Evolutionary conservation across 2,888 invertebrate genomes (phyloP).

Genomic region (Saturnia pavonia): DNA sequence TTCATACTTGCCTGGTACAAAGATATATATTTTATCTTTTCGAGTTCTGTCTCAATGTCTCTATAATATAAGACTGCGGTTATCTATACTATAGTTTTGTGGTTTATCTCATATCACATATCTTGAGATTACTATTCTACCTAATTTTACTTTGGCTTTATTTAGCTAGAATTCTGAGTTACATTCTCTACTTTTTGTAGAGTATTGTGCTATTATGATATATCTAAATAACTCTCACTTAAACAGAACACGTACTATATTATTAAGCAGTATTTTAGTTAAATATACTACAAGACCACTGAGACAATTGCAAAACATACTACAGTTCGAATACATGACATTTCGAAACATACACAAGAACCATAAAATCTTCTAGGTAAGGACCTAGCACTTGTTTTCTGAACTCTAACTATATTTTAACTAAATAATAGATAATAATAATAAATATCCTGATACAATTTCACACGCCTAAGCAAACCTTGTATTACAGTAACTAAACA

Average conservation of each 20-base stretch:
- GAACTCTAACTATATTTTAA: background rate
- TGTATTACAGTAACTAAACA: no score
- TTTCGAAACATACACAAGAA: background rate
- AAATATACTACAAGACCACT: background rate
- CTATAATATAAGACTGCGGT: slow-evolving; percentile 1
- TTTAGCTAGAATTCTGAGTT: background rate
- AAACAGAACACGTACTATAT: background rate
- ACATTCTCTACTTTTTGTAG: no score
- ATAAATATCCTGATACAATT: no score
- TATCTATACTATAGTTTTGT: background rate
- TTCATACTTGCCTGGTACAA: slow-evolving; percentile 57
- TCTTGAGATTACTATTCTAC: slow-evolving; percentile 4
- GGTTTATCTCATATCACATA: background rate
- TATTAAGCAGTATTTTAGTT: background rate
- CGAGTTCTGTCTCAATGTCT: slow-evolving; percentile 36
- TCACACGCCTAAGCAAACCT: no score
- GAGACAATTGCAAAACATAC: background rate
- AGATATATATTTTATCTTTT: slow-evolving; percentile 45
- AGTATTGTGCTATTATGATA: background rate
- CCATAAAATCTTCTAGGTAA: background rate
- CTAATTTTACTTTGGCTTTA: background rate
- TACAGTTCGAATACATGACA: background rate
- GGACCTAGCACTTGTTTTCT: background rate
- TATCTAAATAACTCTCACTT: background rate
- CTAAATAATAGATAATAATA: no score